These are phyloP conservation scores for Sogatella furcifera DNA, from an alignment of 1,140 invertebrate genomes.

Conservation along the genomic window DNA sequence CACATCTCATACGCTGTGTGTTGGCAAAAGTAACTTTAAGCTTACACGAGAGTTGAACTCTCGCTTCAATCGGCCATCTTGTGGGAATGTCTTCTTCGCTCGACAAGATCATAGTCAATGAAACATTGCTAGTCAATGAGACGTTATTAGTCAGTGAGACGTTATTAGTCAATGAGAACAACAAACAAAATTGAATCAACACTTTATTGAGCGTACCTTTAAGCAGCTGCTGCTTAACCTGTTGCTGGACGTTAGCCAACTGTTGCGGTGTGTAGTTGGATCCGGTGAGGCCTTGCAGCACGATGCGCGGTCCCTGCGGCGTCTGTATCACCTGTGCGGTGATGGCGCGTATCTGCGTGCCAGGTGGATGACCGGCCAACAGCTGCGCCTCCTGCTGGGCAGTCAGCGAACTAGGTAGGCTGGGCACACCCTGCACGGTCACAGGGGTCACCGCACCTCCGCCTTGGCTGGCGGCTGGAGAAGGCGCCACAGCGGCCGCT, in stretches of 20 bases:
- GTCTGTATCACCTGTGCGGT: constrained; percentile 75
- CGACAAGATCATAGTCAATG: too few species aligned
- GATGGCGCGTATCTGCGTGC: constrained; percentile 77
- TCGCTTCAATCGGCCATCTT: too few species aligned
- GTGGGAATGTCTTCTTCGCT: too few species aligned
- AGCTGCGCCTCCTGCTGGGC: constrained; percentile 35
- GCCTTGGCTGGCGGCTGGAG: not conserved
- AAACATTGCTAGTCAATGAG: too few species aligned
- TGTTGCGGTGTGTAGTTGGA: constrained; percentile 71
- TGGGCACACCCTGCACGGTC: constrained; percentile 3
- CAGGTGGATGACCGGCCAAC: constrained; percentile 61
- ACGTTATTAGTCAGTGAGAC: too few species aligned
- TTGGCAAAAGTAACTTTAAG: too few species aligned
- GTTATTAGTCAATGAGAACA: too few species aligned
- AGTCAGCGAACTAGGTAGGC: constrained; percentile 4
- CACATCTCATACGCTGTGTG: too few species aligned
- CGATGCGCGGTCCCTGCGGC: constrained; percentile 67
- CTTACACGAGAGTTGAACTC: too few species aligned
- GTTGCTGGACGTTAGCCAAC: constrained; percentile 65
- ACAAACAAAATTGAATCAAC: not conserved
- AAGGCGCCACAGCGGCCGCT: not conserved
- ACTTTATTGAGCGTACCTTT: constrained; percentile 46
- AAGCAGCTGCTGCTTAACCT: constrained; percentile 75
- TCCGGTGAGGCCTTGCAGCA: constrained; percentile 69
- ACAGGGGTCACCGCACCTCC: not conserved